A percentile compares a stretch with the other conserved stretches of the same genome.
Evolutionary conservation across 2,113 vertebrate genomes (phyloP).

Genomic region (Saguinus midas): DNA sequence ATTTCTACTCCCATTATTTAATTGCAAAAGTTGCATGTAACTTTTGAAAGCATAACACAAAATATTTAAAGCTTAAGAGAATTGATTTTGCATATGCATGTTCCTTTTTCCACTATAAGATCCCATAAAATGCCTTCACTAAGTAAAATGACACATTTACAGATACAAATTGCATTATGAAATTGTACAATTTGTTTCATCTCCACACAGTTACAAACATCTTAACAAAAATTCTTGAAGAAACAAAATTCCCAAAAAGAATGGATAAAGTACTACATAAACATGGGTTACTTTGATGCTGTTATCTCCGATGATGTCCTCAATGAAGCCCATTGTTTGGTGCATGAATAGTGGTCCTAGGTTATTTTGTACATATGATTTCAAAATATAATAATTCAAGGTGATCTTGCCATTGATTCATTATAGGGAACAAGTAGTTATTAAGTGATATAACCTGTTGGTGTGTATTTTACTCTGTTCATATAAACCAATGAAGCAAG

Average conservation of each 20-base stretch:
- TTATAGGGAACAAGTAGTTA: constrained; percentile 85
- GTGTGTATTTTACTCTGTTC: constrained; percentile 84
- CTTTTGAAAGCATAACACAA: constrained; percentile 35
- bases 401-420: constrained; percentile 84
- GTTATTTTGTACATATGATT: constrained; percentile 71
- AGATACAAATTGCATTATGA: not conserved
- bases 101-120: not conserved
- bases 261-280: not conserved
- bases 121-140: not conserved
- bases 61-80: not conserved
- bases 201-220: not conserved
- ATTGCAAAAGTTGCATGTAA: not conserved
- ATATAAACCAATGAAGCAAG: constrained; percentile 87
- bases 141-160: constrained; percentile 2
- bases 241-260: not conserved
- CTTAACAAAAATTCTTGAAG: not conserved
- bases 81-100: not conserved
- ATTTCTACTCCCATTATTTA: not conserved
- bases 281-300: not conserved
- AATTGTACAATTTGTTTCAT: not conserved
- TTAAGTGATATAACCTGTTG: constrained; percentile 86
- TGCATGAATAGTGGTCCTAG: not conserved
- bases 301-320: not conserved
- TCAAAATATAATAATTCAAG: constrained; percentile 80
- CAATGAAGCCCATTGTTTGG: constrained; percentile 55